Base-by-base conservation (phyloP, 1,140 invertebrate species). In the Drosophila elegans region DNA sequence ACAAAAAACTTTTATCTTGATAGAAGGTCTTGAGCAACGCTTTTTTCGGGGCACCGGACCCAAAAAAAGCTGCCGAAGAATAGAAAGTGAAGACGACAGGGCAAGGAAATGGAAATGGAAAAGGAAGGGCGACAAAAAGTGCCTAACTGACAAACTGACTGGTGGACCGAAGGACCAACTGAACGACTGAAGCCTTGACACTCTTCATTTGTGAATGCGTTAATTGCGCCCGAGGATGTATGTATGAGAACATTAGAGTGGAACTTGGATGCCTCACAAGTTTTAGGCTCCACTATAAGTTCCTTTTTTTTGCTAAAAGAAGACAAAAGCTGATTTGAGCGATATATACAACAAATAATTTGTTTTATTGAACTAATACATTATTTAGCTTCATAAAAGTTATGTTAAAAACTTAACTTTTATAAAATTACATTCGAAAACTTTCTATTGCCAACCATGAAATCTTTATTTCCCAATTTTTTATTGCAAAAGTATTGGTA, bases 191-290 rank as follows among this genome's bases (percentile, higher is more conserved):
- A 78, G 77, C 84, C 84, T 89, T 89, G 84, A 89, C 84, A 89
- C 84, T 89, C 84, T 89, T 89, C 84, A 89, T 89, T 89, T 89
- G 73, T 89, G 80, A 89, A 89, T 89, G 80, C 84, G 84, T 89
- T 89, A 89, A 89, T 89, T 89, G 84, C 76, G 83, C 67, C 61
- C 60, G 71, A 82, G 72, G 59, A 51, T 57, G 56, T 53, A 62
- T 62, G 72, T 56, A 34, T 48, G 41, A 13, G 25, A 34, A 46
- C 34, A 45, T 53, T 66, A 44, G 64, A 39, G 64, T 68, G 64
- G 60, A 34, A 34, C 38, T 39, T 59, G 13, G 4, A 7, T 36
- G 32, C 49, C 10, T 11, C n/a, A 13, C 9, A 4, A 32, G 9
- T 3, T 54, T 25, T n/a, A 4, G 0, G 25, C 11, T 1, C 12